Percentiles rank a stretch among this genome's conserved stretches.
Evolutionary conservation across 2,113 vertebrate genomes (phyloP).

Genomic region (Ovis canadensis): DNA sequence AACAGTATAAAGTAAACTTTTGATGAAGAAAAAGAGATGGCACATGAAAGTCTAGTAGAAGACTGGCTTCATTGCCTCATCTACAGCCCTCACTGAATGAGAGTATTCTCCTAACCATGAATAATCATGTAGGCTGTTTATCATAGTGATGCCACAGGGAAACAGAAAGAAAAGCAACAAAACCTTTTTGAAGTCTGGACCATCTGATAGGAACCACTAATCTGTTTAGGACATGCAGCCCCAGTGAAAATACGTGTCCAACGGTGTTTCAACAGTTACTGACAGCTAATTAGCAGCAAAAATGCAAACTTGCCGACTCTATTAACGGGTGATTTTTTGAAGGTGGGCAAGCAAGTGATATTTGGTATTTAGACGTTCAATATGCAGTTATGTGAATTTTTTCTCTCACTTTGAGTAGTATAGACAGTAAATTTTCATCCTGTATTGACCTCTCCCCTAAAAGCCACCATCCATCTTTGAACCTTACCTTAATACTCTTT

Average conservation of each 20-base stretch:
- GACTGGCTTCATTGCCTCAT: neutral
- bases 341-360: neutral
- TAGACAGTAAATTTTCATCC: slow-evolving; percentile 1
- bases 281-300: slow-evolving; percentile 20
- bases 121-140: slow-evolving; percentile 40
- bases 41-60: slow-evolving; percentile 33
- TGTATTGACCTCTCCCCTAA: neutral
- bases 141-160: neutral
- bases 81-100: slow-evolving; percentile 6
- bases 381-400: neutral
- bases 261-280: neutral
- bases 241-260: neutral
- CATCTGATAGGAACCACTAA: neutral
- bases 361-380: neutral
- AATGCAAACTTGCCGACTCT: neutral
- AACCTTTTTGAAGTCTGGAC: slow-evolving; percentile 17
- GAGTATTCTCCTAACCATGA: neutral
- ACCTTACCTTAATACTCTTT: neutral
- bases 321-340: slow-evolving; percentile 23
- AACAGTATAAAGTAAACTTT: slow-evolving; percentile 41
- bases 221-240: neutral
- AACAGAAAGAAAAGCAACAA: neutral
- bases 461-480: neutral
- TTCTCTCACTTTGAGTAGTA: neutral
- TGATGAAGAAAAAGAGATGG: slow-evolving; percentile 42